Conservation (phyloP, 2,113 vertebrate species). For the Gymnogyps californianus region DNA sequence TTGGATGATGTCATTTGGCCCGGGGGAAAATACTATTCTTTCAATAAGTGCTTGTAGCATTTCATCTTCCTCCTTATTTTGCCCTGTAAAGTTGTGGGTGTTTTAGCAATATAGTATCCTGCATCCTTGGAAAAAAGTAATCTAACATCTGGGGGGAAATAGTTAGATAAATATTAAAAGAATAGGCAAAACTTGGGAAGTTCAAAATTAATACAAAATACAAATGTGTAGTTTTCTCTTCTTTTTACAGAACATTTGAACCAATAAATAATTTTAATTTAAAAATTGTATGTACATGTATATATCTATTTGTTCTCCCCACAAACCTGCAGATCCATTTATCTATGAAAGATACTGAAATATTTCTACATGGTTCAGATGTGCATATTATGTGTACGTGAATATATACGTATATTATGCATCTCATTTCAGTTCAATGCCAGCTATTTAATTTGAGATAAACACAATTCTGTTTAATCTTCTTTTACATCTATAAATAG, state of each 20-base stretch:
- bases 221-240: neutral
- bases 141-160: neutral
- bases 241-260: neutral
- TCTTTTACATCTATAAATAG: slow-evolving; percentile 43
- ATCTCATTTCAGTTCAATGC: neutral
- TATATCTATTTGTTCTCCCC: neutral
- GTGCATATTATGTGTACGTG: neutral
- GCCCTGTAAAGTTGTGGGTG: neutral
- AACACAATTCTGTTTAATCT: neutral
- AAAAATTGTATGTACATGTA: neutral
- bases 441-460: neutral
- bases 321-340: neutral
- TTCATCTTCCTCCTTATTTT: neutral
- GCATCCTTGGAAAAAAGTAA: neutral
- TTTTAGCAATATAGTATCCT: neutral
- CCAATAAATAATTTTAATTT: neutral
- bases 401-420: neutral
- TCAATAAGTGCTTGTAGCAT: neutral
- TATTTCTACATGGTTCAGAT: neutral
- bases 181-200: neutral
- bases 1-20: neutral
- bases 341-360: neutral
- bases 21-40: neutral
- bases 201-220: neutral
- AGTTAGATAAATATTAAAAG: neutral